Base-by-base conservation (phyloP, 2,888 invertebrate genomes). In the Epirrita christyi region DNA sequence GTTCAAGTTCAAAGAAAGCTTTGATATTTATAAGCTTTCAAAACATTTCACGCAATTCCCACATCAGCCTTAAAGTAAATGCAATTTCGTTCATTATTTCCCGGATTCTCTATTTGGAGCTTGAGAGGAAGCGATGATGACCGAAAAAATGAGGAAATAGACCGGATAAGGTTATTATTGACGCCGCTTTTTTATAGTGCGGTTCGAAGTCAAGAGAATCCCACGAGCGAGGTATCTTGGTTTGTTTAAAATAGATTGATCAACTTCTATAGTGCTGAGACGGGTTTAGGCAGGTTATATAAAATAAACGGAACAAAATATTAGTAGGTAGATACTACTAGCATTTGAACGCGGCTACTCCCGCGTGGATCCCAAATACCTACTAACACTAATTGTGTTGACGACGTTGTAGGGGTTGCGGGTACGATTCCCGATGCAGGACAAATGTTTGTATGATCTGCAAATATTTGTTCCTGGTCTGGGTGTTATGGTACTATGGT, bases 151-250 rank as follows among this genome's bases (percentile, higher is more conserved):
- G 21, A 61, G 61, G 46, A 61, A 59, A 58, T 27, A 42, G 38
- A 34, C 59, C 64, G 64, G 64, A 63, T 58, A 64, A 55, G 54
- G 52, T 49, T n/a, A 61, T 55, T 59, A 61, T 67, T 50, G 56
- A 44, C 56, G 50, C 38, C 43, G 15, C 42, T 53, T 56, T 61
- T 56, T 60, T 55, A 55, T 59, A 46, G 14, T 14, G n/a, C 14
- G 28, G 11, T 34, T 51, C 38, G 45, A 38, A 50, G 27, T 45
- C 47, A 41, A 15, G 51, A 58, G 32, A 29, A 32, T 32, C 32
- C 32, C 32, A 32, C 21, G 11, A 48, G 21, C n/a, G 36, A n/a
- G 11, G 36, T n/a, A 36, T 36, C n/a, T 11, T 6, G 11, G n/a
- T 36, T 32, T 36, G 21, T 3, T 21, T 21, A 3, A 21, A 21